Conservation (phyloP, 2,113 vertebrate species). For the Thermophis baileyi region DNA sequence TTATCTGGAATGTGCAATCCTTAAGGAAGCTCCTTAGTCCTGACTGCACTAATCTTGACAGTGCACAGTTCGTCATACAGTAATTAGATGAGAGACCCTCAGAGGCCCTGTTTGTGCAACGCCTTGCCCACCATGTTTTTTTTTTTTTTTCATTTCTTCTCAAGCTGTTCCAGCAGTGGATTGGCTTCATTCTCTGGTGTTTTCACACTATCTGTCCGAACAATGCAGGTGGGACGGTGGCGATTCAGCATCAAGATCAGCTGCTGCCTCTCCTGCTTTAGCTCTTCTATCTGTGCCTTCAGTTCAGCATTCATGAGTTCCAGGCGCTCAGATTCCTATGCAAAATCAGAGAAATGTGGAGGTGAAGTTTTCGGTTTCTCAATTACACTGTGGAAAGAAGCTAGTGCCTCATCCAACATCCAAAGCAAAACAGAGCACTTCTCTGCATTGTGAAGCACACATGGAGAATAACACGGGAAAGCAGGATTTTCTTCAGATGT, state of each 20-base stretch:
- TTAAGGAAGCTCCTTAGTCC: constrained; percentile 50
- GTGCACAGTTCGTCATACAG: constrained; percentile 59
- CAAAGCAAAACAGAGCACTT: neutral
- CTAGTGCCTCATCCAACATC: neutral
- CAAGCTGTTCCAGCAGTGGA: constrained; percentile 85
- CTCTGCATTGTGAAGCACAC: neutral
- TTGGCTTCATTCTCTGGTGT: constrained; percentile 85
- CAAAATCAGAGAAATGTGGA: constrained; percentile 47
- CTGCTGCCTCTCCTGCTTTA: constrained; percentile 93
- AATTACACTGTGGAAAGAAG: neutral
- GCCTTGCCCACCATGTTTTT: constrained; percentile 36
- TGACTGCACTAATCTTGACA: constrained; percentile 51
- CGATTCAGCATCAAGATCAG: constrained; percentile 93
- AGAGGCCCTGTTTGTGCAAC: constrained; percentile 49
- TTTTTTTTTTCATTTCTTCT: constrained; percentile 76
- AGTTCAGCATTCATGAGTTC: constrained; percentile 94
- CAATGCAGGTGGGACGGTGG: constrained; percentile 93
- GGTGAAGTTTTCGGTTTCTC: neutral
- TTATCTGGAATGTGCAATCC: constrained; percentile 52
- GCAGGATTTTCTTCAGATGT: neutral
- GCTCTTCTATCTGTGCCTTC: constrained; percentile 94
- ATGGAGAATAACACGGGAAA: neutral
- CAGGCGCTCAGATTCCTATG: constrained; percentile 89
- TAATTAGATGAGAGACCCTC: constrained; percentile 60
- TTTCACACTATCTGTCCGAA: constrained; percentile 89